phyloP scores from a whole-genome alignment of 1,140 invertebrate genomes.

The Euwallacea fornicatus region DNA sequence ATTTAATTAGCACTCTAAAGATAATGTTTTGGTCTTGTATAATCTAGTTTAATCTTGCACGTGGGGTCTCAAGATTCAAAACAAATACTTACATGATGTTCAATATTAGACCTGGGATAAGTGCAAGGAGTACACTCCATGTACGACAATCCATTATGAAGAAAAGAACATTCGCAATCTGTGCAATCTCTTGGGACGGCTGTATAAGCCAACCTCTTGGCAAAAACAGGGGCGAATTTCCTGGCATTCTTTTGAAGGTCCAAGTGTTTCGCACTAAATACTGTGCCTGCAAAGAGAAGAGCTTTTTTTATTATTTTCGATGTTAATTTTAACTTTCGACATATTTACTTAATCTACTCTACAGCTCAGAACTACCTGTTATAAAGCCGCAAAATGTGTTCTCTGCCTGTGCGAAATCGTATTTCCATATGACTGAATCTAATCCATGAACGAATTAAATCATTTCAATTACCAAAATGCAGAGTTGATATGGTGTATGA shows the following conservation, averaged over 20 bases:
- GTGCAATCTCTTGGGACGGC: constrained; percentile 67
- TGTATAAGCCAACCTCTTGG: constrained; percentile 65
- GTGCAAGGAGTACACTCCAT: constrained; percentile 65
- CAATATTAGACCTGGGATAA: constrained; percentile 57
- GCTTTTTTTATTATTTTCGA: too few species aligned
- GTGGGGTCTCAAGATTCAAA: not conserved
- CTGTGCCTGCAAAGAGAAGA: constrained; percentile 43
- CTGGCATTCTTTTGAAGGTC: constrained; percentile 62
- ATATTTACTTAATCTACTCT: too few species aligned
- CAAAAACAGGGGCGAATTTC: constrained; percentile 70
- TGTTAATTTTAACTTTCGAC: too few species aligned
- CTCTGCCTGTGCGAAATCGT: not conserved
- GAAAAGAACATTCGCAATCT: constrained; percentile 72
- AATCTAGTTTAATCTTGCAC: not conserved
- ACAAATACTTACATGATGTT: constrained; percentile 53
- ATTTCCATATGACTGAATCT: not conserved
- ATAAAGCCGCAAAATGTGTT: too few species aligned
- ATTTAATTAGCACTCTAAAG: constrained; percentile 24
- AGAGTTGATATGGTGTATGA: not conserved
- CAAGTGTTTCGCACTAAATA: constrained; percentile 67
- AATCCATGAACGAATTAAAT: not conserved
- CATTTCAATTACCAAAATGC: not conserved
- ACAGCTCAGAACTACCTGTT: too few species aligned
- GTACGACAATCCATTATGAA: constrained; percentile 65
- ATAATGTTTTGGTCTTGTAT: constrained; percentile 16